A percentile compares a stretch with the other conserved stretches of the same genome.
Conservation (phyloP, 2,888 invertebrate genomes). For the Heliothis peltigera region DNA sequence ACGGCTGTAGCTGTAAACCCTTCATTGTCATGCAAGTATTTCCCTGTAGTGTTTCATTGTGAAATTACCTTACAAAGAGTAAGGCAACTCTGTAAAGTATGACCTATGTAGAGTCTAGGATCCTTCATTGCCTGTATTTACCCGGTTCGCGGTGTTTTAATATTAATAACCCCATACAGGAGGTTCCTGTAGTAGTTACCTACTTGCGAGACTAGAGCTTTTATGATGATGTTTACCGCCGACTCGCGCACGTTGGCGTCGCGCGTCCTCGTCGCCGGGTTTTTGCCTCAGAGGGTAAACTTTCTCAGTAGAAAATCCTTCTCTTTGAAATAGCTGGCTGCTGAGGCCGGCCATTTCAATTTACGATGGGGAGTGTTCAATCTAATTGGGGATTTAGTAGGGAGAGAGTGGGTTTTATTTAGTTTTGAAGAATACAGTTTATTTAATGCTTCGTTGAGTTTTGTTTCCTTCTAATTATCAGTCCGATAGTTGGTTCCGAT, state of each 20-base stretch:
- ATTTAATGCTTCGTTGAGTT: conserved; percentile 29
- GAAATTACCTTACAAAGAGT: conserved; percentile 53
- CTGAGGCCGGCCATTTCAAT: conserved; percentile 46
- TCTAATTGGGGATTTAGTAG: conserved; percentile 43
- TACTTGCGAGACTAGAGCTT: conserved; percentile 75
- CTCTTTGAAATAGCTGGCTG: conserved; percentile 55
- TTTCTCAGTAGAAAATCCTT: conserved; percentile 62
- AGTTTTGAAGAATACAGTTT: conserved; percentile 30
- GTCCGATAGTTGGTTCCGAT: not conserved
- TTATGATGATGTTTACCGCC: conserved; percentile 86
- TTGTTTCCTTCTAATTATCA: conserved; percentile 27
- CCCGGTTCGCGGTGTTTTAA: conserved; percentile 80
- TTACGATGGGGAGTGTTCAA: conserved; percentile 40
- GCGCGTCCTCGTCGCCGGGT: conserved; percentile 63
- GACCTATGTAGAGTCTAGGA: conserved; percentile 62
- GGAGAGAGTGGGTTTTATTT: conserved; percentile 28
- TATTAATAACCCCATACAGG: conserved; percentile 86
- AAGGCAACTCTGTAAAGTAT: conserved; percentile 68
- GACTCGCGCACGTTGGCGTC: conserved; percentile 67
- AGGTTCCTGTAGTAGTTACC: conserved; percentile 74
- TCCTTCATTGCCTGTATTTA: conserved; percentile 78
- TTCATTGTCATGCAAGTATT: no score
- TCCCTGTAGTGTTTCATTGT: conserved; percentile 18
- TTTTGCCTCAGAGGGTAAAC: conserved; percentile 72
- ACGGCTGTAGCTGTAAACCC: conserved; percentile 5